A percentile compares a stretch with the other conserved stretches of the same genome.
phyloP scores from a whole-genome alignment of 1,140 invertebrate genomes.

The Bombyx mandarina region DNA sequence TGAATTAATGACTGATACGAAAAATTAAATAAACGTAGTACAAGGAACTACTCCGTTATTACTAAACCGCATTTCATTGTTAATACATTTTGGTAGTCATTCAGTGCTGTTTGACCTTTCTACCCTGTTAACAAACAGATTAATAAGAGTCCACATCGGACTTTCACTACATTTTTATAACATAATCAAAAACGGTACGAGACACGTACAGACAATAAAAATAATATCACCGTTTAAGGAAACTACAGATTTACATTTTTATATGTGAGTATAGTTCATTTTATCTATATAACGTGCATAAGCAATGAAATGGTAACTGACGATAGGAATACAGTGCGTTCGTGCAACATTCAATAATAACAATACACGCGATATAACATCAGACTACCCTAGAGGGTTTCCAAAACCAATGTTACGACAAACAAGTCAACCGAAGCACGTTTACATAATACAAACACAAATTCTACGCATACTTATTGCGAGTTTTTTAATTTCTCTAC shows the following conservation, averaged over 20 bases:
- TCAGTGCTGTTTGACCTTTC: too few species aligned
- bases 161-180: too few species aligned
- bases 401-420: too few species aligned
- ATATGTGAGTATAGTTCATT: slow-evolving; percentile 24
- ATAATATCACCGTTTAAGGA: slow-evolving; percentile 46
- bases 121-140: too few species aligned
- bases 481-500: too few species aligned
- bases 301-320: slow-evolving; percentile 39
- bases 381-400: neutral
- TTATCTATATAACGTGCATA: slow-evolving; percentile 29
- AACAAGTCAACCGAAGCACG: too few species aligned
- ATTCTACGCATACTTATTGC: too few species aligned
- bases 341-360: slow-evolving; percentile 17
- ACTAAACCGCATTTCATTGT: too few species aligned
- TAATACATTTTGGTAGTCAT: too few species aligned
- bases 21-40: slow-evolving; percentile 22
- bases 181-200: too few species aligned
- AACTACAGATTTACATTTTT: slow-evolving; percentile 20
- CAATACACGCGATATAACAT: neutral
- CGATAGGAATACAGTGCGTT: slow-evolving; percentile 19
- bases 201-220: slow-evolving; percentile 14
- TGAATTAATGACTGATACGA: slow-evolving; percentile 27
- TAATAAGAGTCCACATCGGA: too few species aligned
- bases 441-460: too few species aligned
- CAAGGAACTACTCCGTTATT: slow-evolving; percentile 19